phyloP scores from a whole-genome alignment of 2,797 vertebrate species.

The Trematomus bernacchii region DNA sequence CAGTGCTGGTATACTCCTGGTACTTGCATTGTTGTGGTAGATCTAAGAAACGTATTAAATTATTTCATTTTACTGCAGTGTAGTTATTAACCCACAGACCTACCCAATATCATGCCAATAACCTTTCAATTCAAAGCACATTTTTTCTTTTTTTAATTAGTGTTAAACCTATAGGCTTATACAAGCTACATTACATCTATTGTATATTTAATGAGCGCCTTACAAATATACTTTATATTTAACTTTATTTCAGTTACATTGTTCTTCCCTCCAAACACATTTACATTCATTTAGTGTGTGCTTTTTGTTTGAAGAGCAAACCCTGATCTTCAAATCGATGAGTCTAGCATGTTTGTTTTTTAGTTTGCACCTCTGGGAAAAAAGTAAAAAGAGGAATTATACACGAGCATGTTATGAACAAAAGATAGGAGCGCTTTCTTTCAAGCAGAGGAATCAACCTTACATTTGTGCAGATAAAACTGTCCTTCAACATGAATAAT shows the following conservation, averaged over 20 bases:
- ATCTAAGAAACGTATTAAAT: not conserved
- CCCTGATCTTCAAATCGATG: slow-evolving; percentile 56
- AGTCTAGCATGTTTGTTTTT: slow-evolving; percentile 13
- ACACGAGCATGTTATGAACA: too few species aligned
- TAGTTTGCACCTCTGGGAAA: too few species aligned
- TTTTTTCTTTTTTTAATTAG: not conserved
- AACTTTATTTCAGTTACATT: not conserved
- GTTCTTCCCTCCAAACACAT: not conserved
- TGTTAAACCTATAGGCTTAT: not conserved
- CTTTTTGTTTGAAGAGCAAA: not conserved
- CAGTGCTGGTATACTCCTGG: not conserved
- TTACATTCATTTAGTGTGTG: not conserved
- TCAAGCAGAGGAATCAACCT: not conserved
- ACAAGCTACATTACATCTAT: not conserved
- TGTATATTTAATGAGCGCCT: not conserved
- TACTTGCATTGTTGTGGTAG: not conserved
- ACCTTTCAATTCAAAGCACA: not conserved
- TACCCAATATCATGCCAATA: not conserved
- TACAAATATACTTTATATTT: not conserved
- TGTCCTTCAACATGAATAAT: slow-evolving; percentile 18
- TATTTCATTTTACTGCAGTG: not conserved
- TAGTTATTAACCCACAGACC: not conserved
- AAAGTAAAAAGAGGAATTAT: too few species aligned
- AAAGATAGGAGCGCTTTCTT: too few species aligned
- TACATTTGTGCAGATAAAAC: slow-evolving; percentile 22